Evolutionary conservation across 2,888 invertebrate genomes (phyloP), one percentile per base, ranked within the genome.

Genomic region (Drosophila mercatorum): DNA sequence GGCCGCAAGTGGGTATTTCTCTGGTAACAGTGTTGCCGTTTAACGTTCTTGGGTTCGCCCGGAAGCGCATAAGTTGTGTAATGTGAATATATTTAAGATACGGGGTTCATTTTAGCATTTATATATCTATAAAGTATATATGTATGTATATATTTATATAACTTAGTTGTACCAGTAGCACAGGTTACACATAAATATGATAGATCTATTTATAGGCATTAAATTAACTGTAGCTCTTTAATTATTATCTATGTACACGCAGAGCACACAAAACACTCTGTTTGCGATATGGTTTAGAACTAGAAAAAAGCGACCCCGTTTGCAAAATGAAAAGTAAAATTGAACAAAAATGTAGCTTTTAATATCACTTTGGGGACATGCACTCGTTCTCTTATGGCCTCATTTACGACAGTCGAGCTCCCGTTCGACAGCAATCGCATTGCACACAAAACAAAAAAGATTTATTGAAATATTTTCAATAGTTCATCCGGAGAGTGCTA

Each of bases 341-440:
- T 58, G 72, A 68, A 68, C 59, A 69, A 81, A 83, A 75, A 80
- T 87, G 78, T 84, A 82, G 82, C 87, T 84, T 76, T 82, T 84
- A 88, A 84, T 84, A 84, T 84, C 84, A 84, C 84, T 85, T 87
- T 87, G 78, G 80, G 82, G 83, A 82, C 83, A 83, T 82, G 82
- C 83, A 72, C 71, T 68, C 74, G 63, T 60, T 73, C 62, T 73
- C 74, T 79, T 83, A 83, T 84, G 84, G 84, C 84, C 84, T 84
- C 84, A 80, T 83, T 72, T 59, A 83, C 68, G 80, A 77, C 79
- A 65, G 78, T 75, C 80, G 65, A 55, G 56, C 66, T 51, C 56
- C 43, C 58, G 43, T 40, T 62, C 56, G 53, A 62, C 58, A 64
- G 58, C 76, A 73, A 76, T 72, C 72, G 75, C 87, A 83, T 83